phyloP scores from a whole-genome alignment of 2,888 invertebrate species.

The Synergus gifuensis region DNA sequence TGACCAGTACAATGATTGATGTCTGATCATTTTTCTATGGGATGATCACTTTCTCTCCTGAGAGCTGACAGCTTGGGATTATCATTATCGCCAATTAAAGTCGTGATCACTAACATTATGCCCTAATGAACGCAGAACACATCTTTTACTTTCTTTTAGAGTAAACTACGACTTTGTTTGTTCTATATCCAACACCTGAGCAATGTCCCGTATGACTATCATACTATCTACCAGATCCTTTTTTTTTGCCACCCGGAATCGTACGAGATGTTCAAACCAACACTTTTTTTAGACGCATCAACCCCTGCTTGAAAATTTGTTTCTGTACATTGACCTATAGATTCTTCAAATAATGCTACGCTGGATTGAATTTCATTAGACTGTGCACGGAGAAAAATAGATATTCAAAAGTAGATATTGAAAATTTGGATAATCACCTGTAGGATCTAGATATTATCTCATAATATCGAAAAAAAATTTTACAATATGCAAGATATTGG shows the following conservation, averaged over 20 bases:
- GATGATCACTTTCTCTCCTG: constrained; percentile 24
- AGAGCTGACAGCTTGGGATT: constrained; percentile 49
- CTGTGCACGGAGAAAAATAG: no score
- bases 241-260: constrained; percentile 44
- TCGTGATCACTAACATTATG: constrained; percentile 35
- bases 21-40: constrained; percentile 41
- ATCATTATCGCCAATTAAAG: constrained; percentile 54
- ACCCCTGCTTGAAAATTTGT: no score
- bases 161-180: constrained; percentile 22
- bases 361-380: background rate
- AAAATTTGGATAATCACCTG: no score
- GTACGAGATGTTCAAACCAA: background rate
- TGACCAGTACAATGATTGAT: constrained; percentile 37
- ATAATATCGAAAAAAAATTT: no score
- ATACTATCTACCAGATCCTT: constrained; percentile 33
- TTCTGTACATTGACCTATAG: background rate
- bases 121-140: constrained; percentile 32
- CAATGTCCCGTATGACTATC: constrained; percentile 42
- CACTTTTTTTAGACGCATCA: no score
- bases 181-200: background rate
- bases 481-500: no score
- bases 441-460: no score
- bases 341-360: background rate
- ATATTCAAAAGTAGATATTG: no score
- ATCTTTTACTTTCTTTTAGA: constrained; percentile 21